Conservation (phyloP, 2,888 invertebrate genomes). For the Drosophila ustulata region DNA sequence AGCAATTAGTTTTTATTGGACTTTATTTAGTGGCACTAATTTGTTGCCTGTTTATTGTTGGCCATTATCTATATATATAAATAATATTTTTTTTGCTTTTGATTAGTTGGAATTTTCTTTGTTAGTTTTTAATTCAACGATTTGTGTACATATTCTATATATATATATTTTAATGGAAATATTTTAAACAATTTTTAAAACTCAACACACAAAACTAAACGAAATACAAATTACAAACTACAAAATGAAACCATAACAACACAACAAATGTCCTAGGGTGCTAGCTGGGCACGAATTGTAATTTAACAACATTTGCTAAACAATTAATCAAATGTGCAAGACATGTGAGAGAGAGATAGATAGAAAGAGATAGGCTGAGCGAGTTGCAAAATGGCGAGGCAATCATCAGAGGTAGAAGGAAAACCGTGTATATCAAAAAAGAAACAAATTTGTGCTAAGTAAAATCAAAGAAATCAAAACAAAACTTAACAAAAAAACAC, state of each 20-base stretch:
- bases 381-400: slow-evolving; percentile 14
- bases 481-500: slow-evolving; percentile 7
- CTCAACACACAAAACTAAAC: slow-evolving; percentile 23
- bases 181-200: slow-evolving; percentile 33
- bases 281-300: slow-evolving; percentile 49
- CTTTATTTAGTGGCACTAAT: slow-evolving; percentile 46
- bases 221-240: slow-evolving; percentile 11
- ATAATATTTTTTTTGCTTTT: slow-evolving; percentile 17
- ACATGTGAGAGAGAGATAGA: slow-evolving; percentile 38
- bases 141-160: slow-evolving; percentile 18
- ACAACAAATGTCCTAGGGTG: slow-evolving; percentile 42
- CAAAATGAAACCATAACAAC: slow-evolving; percentile 7
- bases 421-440: slow-evolving; percentile 24
- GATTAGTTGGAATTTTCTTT: slow-evolving; percentile 52
- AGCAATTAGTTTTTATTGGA: slow-evolving; percentile 43
- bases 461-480: slow-evolving; percentile 11
- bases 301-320: slow-evolving; percentile 39
- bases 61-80: slow-evolving; percentile 48
- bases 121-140: slow-evolving; percentile 45
- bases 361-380: slow-evolving; percentile 35
- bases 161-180: slow-evolving; percentile 12
- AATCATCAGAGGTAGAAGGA: slow-evolving; percentile 4
- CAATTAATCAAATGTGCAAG: slow-evolving; percentile 8
- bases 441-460: slow-evolving; percentile 38
- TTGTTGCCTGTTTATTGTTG: slow-evolving; percentile 56